Conservation (phyloP, 2,888 invertebrate species). For the Villa cingulata region DNA sequence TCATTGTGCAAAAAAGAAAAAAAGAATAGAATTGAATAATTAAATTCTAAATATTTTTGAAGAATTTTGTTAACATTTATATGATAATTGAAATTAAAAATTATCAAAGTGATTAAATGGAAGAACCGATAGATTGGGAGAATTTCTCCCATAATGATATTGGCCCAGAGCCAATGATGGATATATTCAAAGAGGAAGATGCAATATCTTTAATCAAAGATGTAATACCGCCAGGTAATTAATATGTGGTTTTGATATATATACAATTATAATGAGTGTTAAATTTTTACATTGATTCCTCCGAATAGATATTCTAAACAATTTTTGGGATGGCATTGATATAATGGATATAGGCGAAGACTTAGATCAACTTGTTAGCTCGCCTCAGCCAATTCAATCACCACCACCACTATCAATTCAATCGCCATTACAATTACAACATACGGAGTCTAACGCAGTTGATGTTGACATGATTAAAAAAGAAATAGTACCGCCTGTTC, state of each 20-base stretch:
- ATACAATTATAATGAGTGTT: not conserved
- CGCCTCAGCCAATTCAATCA: constrained; percentile 5
- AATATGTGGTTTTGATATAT: no score
- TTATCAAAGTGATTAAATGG: constrained; percentile 1
- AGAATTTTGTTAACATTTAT: not conserved
- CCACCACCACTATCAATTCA: no score
- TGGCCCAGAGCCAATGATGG: constrained; percentile 24
- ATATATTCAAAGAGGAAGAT: constrained; percentile 30
- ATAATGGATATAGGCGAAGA: constrained; percentile 23
- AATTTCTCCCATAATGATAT: constrained; percentile 3
- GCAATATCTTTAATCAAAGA: constrained; percentile 31
- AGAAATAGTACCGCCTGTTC: not conserved
- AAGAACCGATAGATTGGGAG: constrained; percentile 8
- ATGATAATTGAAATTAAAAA: not conserved
- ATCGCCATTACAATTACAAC: constrained; percentile 9
- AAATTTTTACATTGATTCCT: not conserved
- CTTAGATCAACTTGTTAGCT: constrained; percentile 17
- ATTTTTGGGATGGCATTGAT: constrained; percentile 29
- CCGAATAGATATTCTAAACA: constrained; percentile 25
- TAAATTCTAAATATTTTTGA: no score
- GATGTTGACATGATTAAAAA: constrained; percentile 7
- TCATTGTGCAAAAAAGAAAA: not conserved
- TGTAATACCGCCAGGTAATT: constrained; percentile 27
- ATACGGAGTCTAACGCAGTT: not conserved
- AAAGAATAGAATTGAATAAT: not conserved